Evolutionary conservation across 2,888 invertebrate species (phyloP).

Genomic region (Philonicus albiceps): DNA sequence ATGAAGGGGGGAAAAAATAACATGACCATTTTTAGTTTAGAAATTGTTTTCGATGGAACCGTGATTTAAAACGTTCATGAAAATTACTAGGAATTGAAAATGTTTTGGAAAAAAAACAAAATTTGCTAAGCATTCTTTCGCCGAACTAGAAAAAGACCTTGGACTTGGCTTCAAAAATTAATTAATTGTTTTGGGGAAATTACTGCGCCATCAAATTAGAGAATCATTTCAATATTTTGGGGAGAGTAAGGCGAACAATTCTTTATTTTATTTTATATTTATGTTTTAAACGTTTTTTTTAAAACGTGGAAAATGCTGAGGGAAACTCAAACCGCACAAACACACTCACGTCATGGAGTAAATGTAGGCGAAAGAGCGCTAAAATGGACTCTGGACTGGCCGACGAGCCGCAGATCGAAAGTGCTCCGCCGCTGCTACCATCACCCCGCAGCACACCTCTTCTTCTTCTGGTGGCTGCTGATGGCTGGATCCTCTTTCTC

Average conservation of each 20-base stretch:
- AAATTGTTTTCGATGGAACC: background rate
- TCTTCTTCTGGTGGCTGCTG: background rate
- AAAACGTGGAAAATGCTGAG: background rate
- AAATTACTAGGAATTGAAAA: background rate
- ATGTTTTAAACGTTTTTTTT: background rate
- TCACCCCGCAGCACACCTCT: background rate
- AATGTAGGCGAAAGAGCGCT: constrained; percentile 13
- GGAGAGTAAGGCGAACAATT: background rate
- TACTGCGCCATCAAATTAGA: background rate
- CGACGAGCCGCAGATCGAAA: constrained; percentile 24
- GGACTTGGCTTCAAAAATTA: background rate
- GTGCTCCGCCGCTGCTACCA: constrained; percentile 12
- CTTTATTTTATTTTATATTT: background rate
- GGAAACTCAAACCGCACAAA: constrained; percentile 4
- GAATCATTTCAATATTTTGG: background rate
- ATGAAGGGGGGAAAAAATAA: no score
- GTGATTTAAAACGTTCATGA: background rate
- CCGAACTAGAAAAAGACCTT: background rate
- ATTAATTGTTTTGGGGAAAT: background rate
- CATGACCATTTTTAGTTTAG: no score
- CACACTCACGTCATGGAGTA: background rate
- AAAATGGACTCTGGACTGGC: constrained; percentile 24
- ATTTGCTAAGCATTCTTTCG: background rate
- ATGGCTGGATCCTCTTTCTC: constrained; percentile 15
- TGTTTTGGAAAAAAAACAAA: background rate